phyloP scores from a whole-genome alignment of 2,113 vertebrate genomes.

The Meleagris gallopavo region DNA sequence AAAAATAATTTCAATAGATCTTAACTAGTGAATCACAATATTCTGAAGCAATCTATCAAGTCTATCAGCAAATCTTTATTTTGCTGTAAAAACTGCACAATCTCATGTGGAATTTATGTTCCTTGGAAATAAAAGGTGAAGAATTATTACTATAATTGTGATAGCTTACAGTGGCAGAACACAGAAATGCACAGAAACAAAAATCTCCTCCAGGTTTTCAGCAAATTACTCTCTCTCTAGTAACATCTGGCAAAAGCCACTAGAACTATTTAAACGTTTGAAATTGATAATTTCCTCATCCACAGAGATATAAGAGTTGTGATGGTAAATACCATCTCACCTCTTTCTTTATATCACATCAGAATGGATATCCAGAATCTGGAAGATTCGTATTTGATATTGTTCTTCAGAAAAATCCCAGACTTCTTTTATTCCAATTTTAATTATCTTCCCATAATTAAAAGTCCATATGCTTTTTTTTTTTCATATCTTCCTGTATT shows the following conservation, averaged over 20 bases:
- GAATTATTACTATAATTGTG: not conserved
- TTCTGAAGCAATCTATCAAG: not conserved
- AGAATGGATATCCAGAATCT: not conserved
- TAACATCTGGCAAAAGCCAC: not conserved
- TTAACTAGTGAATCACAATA: not conserved
- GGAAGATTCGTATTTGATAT: not conserved
- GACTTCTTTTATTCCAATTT: not conserved
- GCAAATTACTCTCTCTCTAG: not conserved
- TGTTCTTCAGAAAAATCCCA: not conserved
- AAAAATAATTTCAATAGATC: not conserved
- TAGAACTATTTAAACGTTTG: not conserved
- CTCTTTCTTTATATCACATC: not conserved
- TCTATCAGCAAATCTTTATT: not conserved
- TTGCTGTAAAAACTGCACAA: not conserved
- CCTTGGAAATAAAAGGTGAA: not conserved
- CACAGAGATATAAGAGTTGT: not conserved
- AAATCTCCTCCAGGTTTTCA: not conserved
- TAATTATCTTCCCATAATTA: not conserved
- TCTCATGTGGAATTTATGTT: not conserved
- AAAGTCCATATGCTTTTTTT: not conserved
- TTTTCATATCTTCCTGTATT: not conserved
- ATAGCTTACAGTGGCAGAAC: not conserved
- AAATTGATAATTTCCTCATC: not conserved
- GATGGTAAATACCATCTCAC: not conserved
- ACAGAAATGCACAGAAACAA: not conserved